phyloP scores from a whole-genome alignment of 2,113 vertebrate genomes.

The Thunnus thynnus region DNA sequence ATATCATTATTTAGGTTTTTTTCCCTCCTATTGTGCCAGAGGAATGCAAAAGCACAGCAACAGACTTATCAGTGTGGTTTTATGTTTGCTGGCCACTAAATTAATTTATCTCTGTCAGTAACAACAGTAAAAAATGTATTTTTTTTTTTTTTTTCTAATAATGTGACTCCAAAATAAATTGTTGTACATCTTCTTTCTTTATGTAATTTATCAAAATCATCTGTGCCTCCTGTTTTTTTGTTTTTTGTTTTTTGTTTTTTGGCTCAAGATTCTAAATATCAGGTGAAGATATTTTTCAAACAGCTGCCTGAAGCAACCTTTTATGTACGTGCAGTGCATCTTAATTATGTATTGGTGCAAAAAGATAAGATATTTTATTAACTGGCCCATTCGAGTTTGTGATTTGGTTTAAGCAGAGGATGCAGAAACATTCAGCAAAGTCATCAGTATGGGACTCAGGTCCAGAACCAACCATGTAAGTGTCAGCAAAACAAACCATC shows the following conservation, averaged over 20 bases:
- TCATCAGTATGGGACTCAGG: not conserved
- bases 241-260: not conserved
- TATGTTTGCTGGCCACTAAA: too few relatives aligned
- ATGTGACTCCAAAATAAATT: too few relatives aligned
- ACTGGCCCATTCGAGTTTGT: not conserved
- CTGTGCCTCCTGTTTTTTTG: not conserved
- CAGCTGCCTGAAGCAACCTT: slow-evolving; percentile 1
- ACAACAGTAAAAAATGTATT: too few relatives aligned
- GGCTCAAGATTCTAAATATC: not conserved
- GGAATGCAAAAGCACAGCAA: not conserved
- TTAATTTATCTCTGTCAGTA: too few relatives aligned
- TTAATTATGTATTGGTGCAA: not conserved
- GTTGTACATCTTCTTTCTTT: too few relatives aligned
- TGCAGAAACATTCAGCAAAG: not conserved
- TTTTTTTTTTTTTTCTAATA: too few relatives aligned
- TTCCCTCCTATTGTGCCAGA: not conserved
- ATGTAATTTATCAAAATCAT: not conserved
- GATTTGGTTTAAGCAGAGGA: not conserved
- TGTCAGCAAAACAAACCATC: not conserved
- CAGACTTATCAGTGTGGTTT: too few relatives aligned
- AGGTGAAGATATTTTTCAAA: not conserved
- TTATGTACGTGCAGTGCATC: not conserved
- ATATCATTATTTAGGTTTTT: too few relatives aligned
- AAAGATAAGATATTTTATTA: not conserved
- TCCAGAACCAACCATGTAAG: not conserved